Percentiles rank a stretch among this genome's conserved stretches.
phyloP scores from a whole-genome alignment of 2,797 vertebrate genomes.

The Mus minutoides region DNA sequence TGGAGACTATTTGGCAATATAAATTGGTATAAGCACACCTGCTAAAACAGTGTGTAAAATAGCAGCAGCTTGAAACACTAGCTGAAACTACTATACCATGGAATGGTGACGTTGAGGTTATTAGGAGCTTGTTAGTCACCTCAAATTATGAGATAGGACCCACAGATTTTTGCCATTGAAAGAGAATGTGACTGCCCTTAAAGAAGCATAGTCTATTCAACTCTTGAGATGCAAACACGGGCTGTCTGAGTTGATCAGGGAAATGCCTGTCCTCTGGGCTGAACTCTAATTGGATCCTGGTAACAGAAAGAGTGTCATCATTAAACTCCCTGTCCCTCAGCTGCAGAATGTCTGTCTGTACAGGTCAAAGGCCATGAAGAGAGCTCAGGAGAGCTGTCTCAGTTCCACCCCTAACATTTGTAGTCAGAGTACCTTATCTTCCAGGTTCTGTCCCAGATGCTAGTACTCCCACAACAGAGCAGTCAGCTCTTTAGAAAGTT shows the following conservation, averaged over 20 bases:
- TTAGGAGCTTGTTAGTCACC: background rate
- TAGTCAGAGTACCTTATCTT: slow-evolving; percentile 6
- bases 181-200: background rate
- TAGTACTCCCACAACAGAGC: background rate
- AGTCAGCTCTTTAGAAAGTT: background rate
- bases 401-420: background rate
- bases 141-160: background rate
- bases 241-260: background rate
- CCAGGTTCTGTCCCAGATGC: background rate
- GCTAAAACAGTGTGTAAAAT: slow-evolving; percentile 42
- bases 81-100: background rate
- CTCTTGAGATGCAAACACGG: background rate
- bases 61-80: background rate
- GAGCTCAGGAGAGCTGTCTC: background rate
- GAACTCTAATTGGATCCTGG: background rate
- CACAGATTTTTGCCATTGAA: background rate
- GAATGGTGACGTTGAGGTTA: background rate
- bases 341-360: background rate
- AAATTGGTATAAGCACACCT: background rate
- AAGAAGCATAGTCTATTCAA: background rate
- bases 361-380: background rate
- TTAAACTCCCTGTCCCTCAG: background rate
- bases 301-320: background rate
- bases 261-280: background rate
- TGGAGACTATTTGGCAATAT: slow-evolving; percentile 57